Evolutionary conservation across 2,113 vertebrate genomes (phyloP), one percentile per base, ranked within the genome.

Genomic region (Sisor rabdophorus): DNA sequence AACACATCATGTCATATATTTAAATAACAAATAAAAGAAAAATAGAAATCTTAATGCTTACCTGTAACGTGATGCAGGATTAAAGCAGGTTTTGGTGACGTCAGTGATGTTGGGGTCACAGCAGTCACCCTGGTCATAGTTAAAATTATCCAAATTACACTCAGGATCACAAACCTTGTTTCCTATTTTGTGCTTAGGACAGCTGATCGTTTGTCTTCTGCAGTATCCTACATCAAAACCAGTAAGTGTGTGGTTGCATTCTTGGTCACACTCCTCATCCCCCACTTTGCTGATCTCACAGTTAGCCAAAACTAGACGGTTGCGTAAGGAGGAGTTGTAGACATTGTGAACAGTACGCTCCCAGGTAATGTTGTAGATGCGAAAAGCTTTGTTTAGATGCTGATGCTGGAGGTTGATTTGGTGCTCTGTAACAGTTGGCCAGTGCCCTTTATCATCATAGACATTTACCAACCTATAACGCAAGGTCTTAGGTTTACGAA

Each of bases 71-170:
- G 95, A 98, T 59, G 94, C 91, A 0, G 94, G 95, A 80, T 98
- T 94, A 87, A 99, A 98, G 89, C 97, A 99, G 0, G 96, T 99
- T 91, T 95, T 96, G 79, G 96, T 98, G 88, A 99, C 97, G 40
- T 99, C 95, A 0, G 97, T 99, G 87, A 96, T 92, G 47, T 94
- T 93, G 0, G 96, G 95, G 84, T 98, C 94, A 84, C 97, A 99
- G 90, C 97, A 99, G 78, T 98, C 96, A 2, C 96, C 96, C 0
- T 90, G 91, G 63, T 99, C 97, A 0, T 94, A 99, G 89, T 89
- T 92, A 89, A 94, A 96, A 48, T 90, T 91, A 71, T 98, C 96
- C 0, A 90, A 94, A 87, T 99, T 99, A 85, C 96, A 98, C 88
- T 98, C 96, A 81, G 96, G 93, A 89, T 99, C 95, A 6, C 97